phyloP scores from a whole-genome alignment of 2,888 invertebrate species.

The Lepidonotus clava region DNA sequence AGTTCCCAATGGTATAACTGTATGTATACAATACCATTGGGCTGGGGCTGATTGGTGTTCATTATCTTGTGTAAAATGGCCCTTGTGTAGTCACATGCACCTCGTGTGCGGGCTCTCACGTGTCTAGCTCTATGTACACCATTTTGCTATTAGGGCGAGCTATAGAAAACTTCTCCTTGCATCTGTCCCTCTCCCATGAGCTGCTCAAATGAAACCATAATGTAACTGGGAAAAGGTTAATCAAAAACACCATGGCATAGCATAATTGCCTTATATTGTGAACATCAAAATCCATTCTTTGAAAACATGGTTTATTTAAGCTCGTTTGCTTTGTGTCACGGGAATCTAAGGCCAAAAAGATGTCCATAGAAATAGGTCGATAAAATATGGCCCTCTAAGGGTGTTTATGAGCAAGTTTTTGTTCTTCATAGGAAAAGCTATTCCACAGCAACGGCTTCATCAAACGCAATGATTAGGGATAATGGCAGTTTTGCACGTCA shows the following conservation, averaged over 20 bases:
- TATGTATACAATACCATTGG: too few species aligned
- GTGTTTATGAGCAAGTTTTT: background rate
- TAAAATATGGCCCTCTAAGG: background rate
- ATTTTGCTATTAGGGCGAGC: background rate
- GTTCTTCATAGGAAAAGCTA: background rate
- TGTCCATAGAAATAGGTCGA: too few species aligned
- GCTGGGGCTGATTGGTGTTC: too few species aligned
- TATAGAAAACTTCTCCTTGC: background rate
- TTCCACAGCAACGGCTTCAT: background rate
- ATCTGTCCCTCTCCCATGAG: background rate
- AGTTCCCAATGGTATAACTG: too few species aligned
- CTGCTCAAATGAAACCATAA: background rate
- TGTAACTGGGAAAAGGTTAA: background rate
- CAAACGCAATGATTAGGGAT: conserved; percentile 4
- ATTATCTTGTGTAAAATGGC: too few species aligned
- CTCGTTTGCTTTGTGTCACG: background rate
- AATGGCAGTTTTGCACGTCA: too few species aligned
- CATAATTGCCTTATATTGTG: background rate
- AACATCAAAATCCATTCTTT: background rate
- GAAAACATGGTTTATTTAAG: background rate
- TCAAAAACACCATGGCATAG: too few species aligned
- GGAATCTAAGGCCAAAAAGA: too few species aligned
- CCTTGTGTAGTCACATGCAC: too few species aligned
- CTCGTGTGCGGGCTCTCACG: too few species aligned
- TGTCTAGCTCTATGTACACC: too few species aligned